Percentiles rank a stretch among this genome's conserved stretches.
These are phyloP conservation scores for Pteropus alecto DNA, from an alignment of 2,113 vertebrate species.

Conservation along the genomic window DNA sequence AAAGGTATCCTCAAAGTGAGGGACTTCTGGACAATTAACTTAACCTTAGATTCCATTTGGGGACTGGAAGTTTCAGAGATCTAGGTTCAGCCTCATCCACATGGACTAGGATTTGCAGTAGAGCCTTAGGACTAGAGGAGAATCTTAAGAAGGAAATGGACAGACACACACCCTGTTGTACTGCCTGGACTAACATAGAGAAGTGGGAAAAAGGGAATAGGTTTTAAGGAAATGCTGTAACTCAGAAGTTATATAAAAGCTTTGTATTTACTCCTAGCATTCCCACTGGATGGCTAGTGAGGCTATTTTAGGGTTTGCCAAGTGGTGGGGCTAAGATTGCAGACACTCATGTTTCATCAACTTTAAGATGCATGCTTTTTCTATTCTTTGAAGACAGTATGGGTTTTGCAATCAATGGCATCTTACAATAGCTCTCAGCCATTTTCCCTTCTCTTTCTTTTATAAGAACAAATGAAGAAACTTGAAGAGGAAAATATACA, in stretches of 20 bases:
- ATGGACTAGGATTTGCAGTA: neutral
- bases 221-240: neutral
- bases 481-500: neutral
- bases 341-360: neutral
- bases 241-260: constrained; percentile 19
- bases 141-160: constrained; percentile 39
- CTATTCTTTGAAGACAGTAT: constrained; percentile 5
- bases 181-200: neutral
- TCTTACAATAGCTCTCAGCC: neutral
- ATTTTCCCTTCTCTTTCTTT: neutral
- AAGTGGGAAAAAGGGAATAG: neutral
- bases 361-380: neutral
- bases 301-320: neutral
- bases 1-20: neutral
- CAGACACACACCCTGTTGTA: neutral
- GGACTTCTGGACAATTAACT: neutral
- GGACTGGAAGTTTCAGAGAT: neutral
- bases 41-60: neutral
- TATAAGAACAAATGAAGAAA: neutral
- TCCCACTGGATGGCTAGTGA: neutral
- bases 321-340: neutral
- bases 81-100: neutral
- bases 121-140: neutral
- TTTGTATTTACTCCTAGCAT: constrained; percentile 9
- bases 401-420: neutral